Base-by-base conservation (phyloP, 2,797 vertebrate genomes). In the Pseudomugil gertrudae region DNA sequence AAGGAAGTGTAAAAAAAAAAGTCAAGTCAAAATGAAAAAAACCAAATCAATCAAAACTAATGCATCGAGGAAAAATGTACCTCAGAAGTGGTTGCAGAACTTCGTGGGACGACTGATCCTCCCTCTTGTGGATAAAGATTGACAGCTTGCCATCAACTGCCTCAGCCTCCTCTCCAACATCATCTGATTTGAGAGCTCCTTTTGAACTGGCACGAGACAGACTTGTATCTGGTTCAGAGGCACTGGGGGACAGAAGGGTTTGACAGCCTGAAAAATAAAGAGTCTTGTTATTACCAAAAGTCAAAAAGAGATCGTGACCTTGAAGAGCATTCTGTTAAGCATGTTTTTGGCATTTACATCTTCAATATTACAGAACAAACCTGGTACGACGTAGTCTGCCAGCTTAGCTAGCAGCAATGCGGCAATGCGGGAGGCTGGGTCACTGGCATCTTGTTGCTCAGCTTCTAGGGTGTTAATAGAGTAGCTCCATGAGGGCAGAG, bases 41-140 rank as follows among this genome's bases (percentile, higher is more conserved):
- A 15, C 32, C 4, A 63, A 74, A 48, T 27, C 2, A 43, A 45
- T 27, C 2, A 38, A 66, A 60, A 53, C 14, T 13, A 47, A 24
- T 3, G 50, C 7, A 52, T 51, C 2, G 27, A 27, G 0, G 19
- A 11, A 17, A 50, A 45, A 38, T 48, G 79, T 92, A 99, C 98
- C 98, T 99, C 27, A 99, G 93, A 59, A 99, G 92, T 0, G 98
- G 98, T 63, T 99, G 98, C 30, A 99, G 94, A 69, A 99, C 98
- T 87, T 99, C 98, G 54, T 99, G 98, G 60, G 98, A 99, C 15
- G 98, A 99, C 81, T 99, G 98, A 74, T 99, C 98, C 88, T 99
- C 97, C 72, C 98, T 91, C 83, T 99, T 99, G 81, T 99, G 97
- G 83, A 99, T 99, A 50, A 98, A 99, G 87, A 99, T 98, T 2